A percentile compares a stretch with the other conserved stretches of the same genome.
phyloP scores from a whole-genome alignment of 1,140 invertebrate species.

The Brachionus plicatilis region DNA sequence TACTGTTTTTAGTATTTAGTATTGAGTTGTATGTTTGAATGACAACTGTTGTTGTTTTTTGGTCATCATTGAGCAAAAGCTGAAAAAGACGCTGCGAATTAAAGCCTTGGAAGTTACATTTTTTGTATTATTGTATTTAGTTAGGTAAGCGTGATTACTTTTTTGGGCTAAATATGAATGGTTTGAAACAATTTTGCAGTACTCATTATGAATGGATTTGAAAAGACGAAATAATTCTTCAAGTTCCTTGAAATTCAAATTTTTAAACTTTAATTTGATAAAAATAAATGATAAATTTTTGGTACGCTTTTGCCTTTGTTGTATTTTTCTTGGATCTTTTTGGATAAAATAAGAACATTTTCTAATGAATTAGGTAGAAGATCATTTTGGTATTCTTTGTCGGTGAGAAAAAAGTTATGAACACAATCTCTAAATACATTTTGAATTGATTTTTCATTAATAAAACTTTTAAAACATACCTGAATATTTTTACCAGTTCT shows the following conservation, averaged over 20 bases:
- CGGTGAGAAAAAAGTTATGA: not conserved
- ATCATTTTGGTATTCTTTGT: slow-evolving; percentile 8
- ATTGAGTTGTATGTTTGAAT: not conserved
- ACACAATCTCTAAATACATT: not conserved
- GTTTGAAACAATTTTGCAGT: slow-evolving; percentile 13
- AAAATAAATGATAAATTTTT: no score
- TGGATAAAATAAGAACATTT: slow-evolving; percentile 21
- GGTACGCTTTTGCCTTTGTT: not conserved
- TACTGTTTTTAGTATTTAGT: slow-evolving; percentile 1
- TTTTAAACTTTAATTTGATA: no score
- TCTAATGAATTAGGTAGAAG: not conserved
- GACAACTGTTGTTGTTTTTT: slow-evolving; percentile 15
- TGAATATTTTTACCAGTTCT: slow-evolving; percentile 23
- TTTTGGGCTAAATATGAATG: not conserved
- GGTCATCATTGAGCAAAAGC: slow-evolving; percentile 18
- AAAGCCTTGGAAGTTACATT: not conserved
- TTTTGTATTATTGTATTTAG: not conserved
- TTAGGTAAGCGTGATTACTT: not conserved
- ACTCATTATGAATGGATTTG: not conserved
- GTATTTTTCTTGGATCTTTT: slow-evolving; percentile 31
- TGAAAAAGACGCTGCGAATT: slow-evolving; percentile 27
- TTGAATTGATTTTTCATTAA: not conserved
- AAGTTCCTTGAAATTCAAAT: not conserved
- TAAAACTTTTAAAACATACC: not conserved
- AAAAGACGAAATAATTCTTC: not conserved